A percentile compares a stretch with the other conserved stretches of the same genome.
phyloP scores from a whole-genome alignment of 2,797 vertebrate genomes.

The Anabacerthia variegaticeps region DNA sequence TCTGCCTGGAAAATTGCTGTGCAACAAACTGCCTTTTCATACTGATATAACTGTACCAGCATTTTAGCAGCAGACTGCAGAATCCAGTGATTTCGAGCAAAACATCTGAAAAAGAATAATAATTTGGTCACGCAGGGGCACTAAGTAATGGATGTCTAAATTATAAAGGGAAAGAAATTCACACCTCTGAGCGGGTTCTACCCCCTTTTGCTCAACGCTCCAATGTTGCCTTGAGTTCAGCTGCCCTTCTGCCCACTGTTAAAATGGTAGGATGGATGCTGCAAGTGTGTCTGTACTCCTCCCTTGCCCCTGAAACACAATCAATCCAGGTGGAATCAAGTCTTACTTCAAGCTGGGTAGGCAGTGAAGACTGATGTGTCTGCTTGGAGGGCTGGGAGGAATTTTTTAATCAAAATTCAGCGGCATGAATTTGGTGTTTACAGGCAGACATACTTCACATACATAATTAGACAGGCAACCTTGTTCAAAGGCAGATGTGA shows the following conservation, averaged over 20 bases:
- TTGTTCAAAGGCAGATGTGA: conserved; percentile 42
- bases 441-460: not conserved
- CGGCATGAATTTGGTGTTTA: not conserved
- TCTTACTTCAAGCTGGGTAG: not conserved
- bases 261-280: not conserved
- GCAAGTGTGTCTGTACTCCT: not conserved
- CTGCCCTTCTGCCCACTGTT: not conserved
- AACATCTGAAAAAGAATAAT: not conserved
- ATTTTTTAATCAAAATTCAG: conserved; percentile 39
- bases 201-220: not conserved
- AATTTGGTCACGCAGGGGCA: not conserved
- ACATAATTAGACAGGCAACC: conserved; percentile 2
- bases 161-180: not conserved
- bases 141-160: not conserved
- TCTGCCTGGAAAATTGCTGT: not conserved
- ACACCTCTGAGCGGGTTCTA: not conserved
- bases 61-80: not conserved
- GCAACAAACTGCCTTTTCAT: not conserved
- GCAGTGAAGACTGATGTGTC: not conserved
- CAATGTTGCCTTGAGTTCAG: not conserved
- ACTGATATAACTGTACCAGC: not conserved
- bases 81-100: not conserved
- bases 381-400: conserved; percentile 6
- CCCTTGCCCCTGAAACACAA: not conserved
- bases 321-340: not conserved